phyloP scores from a whole-genome alignment of 1,140 invertebrate genomes.

The Leucophenga varia region DNA sequence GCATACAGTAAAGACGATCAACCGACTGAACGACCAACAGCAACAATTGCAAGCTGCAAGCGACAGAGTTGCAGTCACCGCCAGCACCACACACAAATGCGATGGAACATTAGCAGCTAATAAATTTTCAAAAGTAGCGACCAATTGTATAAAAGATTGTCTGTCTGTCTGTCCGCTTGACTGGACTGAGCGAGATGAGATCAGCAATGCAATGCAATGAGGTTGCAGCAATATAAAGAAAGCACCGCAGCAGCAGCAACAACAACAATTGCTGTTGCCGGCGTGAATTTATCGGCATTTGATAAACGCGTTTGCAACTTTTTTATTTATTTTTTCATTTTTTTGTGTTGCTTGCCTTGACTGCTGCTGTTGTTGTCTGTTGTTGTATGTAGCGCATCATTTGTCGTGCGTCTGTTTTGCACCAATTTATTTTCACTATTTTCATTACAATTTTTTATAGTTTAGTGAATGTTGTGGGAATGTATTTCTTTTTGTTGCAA shows the following conservation, averaged over 20 bases:
- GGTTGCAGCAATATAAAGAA: conserved; percentile 24
- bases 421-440: conserved; percentile 27
- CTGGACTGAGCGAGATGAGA: background rate
- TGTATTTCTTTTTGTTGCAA: too few species aligned
- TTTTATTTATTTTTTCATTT: too few species aligned
- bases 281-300: conserved; percentile 14
- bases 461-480: too few species aligned
- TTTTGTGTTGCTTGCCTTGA: too few species aligned
- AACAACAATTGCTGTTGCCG: conserved; percentile 3
- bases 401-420: conserved; percentile 23
- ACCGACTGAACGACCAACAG: too few species aligned
- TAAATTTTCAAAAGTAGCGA: conserved; percentile 42
- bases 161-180: background rate
- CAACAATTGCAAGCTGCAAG: background rate
- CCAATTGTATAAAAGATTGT: background rate
- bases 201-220: too few species aligned
- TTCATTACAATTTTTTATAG: too few species aligned
- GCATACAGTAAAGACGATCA: too few species aligned
- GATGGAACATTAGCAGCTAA: conserved; percentile 46
- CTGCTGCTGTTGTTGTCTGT: conserved; percentile 15
- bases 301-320: background rate
- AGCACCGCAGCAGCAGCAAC: conserved; percentile 13
- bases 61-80: background rate
- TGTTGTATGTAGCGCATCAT: conserved; percentile 22
- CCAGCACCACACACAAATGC: conserved; percentile 32